Base-by-base conservation (phyloP, 2,888 invertebrate genomes). In the Polia nebulosa region DNA sequence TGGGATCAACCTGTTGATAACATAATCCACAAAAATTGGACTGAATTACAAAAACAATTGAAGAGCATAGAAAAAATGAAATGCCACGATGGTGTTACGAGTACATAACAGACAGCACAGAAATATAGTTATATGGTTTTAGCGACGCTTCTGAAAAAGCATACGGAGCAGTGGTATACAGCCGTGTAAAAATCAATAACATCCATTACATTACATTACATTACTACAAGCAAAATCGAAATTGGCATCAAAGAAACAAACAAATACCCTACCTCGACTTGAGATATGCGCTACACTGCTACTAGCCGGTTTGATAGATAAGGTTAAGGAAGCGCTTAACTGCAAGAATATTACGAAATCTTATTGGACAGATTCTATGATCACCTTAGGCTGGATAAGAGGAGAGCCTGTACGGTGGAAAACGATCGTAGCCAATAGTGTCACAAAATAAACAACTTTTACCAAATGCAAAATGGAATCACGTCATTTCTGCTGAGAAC, bases 321-420 rank as follows among this genome's bases (percentile, higher is more conserved):
- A 29, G n/a, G 51, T 29, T 2, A 51, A 25, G 25, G 47, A 47
- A 47, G 47, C 47, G 15, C 47, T 47, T 47, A 22, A 47, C 47
- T 47, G 47, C 47, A 47, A 47, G 25, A 47, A 25, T 25, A 25
- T 17, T 8, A 25, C 25, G 17, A 47, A 25, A 47, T 29, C 17
- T 29, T 51, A 29, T 51, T n/a, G 51, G 51, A 29, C 51, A n/a
- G 49, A 49, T 27, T 49, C 49, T 17, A 27, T 49, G 49, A 49
- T 49, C 8, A 49, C 27, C 17, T 17, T 29, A n/a, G 51, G 51
- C 11, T 51, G 29, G 29, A 51, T 51, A 29, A 51, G 5, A 52
- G 20, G 52, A 20, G 52, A n/a, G n/a, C n/a, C n/a, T n/a, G n/a
- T n/a, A n/a, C n/a, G n/a, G n/a, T n/a, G n/a, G n/a, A n/a, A n/a